Conservation (phyloP, 1,140 invertebrate species). For the Cyclargus thomasi region DNA sequence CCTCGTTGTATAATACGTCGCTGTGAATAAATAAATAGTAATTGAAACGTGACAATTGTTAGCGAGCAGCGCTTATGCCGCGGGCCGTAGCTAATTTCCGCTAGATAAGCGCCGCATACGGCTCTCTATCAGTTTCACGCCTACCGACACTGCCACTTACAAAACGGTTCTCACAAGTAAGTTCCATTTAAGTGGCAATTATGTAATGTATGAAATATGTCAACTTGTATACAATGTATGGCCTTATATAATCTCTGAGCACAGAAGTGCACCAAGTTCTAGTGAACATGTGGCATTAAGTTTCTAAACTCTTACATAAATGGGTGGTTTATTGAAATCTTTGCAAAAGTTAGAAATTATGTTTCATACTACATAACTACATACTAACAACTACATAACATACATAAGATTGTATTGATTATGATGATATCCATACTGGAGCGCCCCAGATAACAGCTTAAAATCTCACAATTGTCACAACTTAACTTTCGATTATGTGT, state of each 20-base stretch:
- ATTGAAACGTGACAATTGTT: constrained; percentile 17
- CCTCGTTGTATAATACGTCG: constrained; percentile 3
- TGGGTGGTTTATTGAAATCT: background rate
- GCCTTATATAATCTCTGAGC: background rate
- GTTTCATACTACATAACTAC: too few species aligned
- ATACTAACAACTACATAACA: too few species aligned
- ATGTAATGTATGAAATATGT: constrained; percentile 1
- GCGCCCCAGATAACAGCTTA: too few species aligned
- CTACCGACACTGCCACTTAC: constrained; percentile 16
- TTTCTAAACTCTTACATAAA: background rate
- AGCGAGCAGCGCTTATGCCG: constrained; percentile 13
- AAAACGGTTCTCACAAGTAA: background rate
- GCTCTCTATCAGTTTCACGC: constrained; percentile 15
- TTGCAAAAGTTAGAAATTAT: background rate
- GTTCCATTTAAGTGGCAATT: background rate
- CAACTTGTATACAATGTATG: background rate
- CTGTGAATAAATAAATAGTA: constrained; percentile 17
- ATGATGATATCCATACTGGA: too few species aligned
- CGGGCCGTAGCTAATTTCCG: constrained; percentile 16
- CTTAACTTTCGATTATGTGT: too few species aligned
- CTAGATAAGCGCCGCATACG: constrained; percentile 5
- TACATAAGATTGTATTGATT: too few species aligned
- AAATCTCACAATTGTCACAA: too few species aligned
- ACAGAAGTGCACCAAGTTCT: background rate
- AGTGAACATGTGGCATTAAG: background rate